A percentile compares a stretch with the other conserved stretches of the same genome.
These are phyloP conservation scores for Teleogryllus oceanicus DNA, from an alignment of 2,888 invertebrate species.

Conservation along the genomic window DNA sequence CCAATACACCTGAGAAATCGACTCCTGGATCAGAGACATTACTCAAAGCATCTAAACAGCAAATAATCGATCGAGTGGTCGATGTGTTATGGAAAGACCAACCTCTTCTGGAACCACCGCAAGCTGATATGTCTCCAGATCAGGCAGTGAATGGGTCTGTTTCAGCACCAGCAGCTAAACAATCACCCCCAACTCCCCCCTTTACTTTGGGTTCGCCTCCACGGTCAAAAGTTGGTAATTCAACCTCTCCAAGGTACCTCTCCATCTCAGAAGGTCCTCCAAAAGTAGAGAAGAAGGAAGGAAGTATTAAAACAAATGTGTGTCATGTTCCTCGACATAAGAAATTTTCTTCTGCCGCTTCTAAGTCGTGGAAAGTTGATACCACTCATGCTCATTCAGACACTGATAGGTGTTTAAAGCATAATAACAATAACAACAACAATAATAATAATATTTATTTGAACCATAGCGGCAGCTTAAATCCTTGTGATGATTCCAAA, in stretches of 20 bases:
- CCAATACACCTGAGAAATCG: neutral
- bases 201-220: too few relatives aligned
- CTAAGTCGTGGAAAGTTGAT: neutral
- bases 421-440: neutral
- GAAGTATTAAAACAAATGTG: too few relatives aligned
- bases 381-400: neutral
- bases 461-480: neutral
- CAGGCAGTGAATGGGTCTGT: too few relatives aligned
- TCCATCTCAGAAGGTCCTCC: too few relatives aligned
- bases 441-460: neutral
- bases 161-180: too few relatives aligned
- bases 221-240: too few relatives aligned
- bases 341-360: neutral
- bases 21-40: slow-evolving; percentile 34
- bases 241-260: too few relatives aligned
- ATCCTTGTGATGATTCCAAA: neutral
- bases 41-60: slow-evolving; percentile 52
- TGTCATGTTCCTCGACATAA: neutral
- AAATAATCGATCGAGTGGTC: slow-evolving; percentile 58
- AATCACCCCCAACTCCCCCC: too few relatives aligned
- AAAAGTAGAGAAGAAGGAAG: too few relatives aligned
- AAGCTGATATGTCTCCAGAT: too few relatives aligned
- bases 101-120: too few relatives aligned
- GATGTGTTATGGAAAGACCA: slow-evolving; percentile 44
- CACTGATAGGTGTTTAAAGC: neutral